Conservation (phyloP, 2,113 vertebrate species). For the Beaufortia kweichowensis region DNA sequence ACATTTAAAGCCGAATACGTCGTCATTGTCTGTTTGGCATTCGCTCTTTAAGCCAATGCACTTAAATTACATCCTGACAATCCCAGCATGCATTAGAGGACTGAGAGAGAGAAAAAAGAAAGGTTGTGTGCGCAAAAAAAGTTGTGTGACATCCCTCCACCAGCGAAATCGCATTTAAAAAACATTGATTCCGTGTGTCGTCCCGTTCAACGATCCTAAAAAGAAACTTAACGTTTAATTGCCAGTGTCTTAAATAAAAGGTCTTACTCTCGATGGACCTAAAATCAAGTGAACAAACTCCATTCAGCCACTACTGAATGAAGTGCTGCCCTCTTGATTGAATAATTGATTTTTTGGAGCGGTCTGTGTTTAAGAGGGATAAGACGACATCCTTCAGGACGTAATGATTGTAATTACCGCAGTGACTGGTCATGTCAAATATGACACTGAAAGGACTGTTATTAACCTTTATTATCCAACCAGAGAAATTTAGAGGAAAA, state of each 20-base stretch:
- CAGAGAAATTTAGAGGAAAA: slow-evolving; percentile 50
- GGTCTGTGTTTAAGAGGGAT: slow-evolving; percentile 99
- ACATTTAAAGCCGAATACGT: slow-evolving; percentile 77
- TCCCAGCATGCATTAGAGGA: slow-evolving; percentile 73
- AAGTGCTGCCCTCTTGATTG: slow-evolving; percentile 91
- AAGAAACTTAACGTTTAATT: slow-evolving; percentile 79
- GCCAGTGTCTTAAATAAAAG: slow-evolving; percentile 76
- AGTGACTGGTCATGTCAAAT: slow-evolving; percentile 92
- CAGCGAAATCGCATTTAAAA: slow-evolving; percentile 61
- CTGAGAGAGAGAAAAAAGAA: slow-evolving; percentile 60
- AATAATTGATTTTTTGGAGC: slow-evolving; percentile 97
- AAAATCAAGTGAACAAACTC: slow-evolving; percentile 94
- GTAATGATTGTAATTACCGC: slow-evolving; percentile 99
- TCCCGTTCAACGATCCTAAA: slow-evolving; percentile 77
- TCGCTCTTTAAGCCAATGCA: slow-evolving; percentile 80
- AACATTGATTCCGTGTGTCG: slow-evolving; percentile 72
- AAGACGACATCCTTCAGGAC: slow-evolving; percentile 97
- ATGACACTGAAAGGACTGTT: slow-evolving; percentile 97
- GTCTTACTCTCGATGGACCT: slow-evolving; percentile 79
- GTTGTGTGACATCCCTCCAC: slow-evolving; percentile 45
- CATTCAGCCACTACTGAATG: slow-evolving; percentile 87
- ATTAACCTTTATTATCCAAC: slow-evolving; percentile 92
- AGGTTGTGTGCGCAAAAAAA: slow-evolving; percentile 57
- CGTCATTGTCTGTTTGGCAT: slow-evolving; percentile 79
- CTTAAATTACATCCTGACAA: slow-evolving; percentile 83